Base-by-base conservation (phyloP, 2,888 invertebrate genomes). In the Limnephilus auricula region DNA sequence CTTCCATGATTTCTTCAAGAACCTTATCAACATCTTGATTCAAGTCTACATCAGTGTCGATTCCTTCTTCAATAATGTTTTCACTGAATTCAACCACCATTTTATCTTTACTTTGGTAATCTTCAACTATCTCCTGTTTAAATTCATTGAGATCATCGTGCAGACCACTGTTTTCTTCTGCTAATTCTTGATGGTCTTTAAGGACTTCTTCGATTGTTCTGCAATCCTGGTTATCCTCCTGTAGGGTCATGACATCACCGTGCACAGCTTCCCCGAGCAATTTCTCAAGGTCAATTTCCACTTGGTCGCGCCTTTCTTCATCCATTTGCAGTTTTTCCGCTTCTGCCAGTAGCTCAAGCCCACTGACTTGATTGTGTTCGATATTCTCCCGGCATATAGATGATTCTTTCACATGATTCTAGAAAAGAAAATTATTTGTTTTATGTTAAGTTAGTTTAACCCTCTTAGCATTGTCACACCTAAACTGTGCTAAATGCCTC, bases 321-420 rank as follows among this genome's bases (percentile, higher is more conserved):
- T 84, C 32, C 34, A 40, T n/a, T 50, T 79, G 80, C 37, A 34
- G 45, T 40, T 34, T 87, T 45, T 90, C 34, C 2, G 89, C 91
- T 18, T 89, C 89, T 45, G 45, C 83, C 65, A 90, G 18, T 34
- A 92, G 79, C 34, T 90, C 87, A 18, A 83, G 79, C 30, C 79
- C 88, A 31, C 65, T 90, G 65, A 86, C 86, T 45, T 83, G 32
- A 18, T 78, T 84, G 1, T 79, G 79, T 65, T 91, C 91, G 25
- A 90, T 65, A 32, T 30, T 84, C n/a, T 80, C 82, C 5, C 92
- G 80, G 65, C 93, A 93, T 12, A 83, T 82, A 37, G 91, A 91
- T 3, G 92, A 92, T 25, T 91, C 90, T 5, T 78, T 6, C 13
- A 92, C 89, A 45, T 93, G 93, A 12, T 45, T 86, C 93, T 93